A percentile compares a stretch with the other conserved stretches of the same genome.
Evolutionary conservation across 2,797 vertebrate species (phyloP).

Genomic region (Sebastes nivosus): DNA sequence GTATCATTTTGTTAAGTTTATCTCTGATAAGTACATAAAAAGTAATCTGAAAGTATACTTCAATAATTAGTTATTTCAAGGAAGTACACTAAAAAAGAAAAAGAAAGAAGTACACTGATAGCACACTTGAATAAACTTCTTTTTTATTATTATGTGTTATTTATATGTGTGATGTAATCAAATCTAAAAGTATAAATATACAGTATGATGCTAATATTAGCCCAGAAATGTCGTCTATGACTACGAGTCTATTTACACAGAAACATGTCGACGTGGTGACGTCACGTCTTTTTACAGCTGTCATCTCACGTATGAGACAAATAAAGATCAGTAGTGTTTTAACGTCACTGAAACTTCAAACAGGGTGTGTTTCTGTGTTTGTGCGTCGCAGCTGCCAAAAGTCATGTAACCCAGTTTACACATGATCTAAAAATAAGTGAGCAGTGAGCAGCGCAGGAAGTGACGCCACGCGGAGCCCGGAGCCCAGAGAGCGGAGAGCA

Average conservation of each 20-base stretch:
- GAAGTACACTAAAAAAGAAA: no score
- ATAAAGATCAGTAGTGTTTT: slow-evolving; percentile 19
- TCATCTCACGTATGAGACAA: neutral
- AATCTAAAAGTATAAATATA: neutral
- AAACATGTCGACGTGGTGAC: slow-evolving; percentile 3
- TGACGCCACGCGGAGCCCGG: slow-evolving; percentile 11
- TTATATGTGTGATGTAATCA: neutral
- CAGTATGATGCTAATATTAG: neutral
- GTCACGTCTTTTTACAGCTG: slow-evolving; percentile 23
- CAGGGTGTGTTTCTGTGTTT: neutral
- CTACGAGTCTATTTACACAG: slow-evolving; percentile 29
- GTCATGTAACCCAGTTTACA: slow-evolving; percentile 43
- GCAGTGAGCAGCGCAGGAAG: slow-evolving; percentile 2
- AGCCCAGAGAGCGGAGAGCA: no score
- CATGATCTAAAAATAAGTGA: slow-evolving; percentile 50
- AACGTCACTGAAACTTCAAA: slow-evolving; percentile 34
- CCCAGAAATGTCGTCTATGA: slow-evolving; percentile 2
- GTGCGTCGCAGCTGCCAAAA: slow-evolving; percentile 20
- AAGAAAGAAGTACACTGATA: no score
- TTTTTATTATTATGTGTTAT: no score
- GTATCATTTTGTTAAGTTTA: no score
- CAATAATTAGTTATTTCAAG: no score
- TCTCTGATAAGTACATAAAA: no score
- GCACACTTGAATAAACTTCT: no score
- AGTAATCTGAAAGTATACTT: no score